phyloP scores from a whole-genome alignment of 2,113 vertebrate genomes.

The Ameiurus melas region DNA sequence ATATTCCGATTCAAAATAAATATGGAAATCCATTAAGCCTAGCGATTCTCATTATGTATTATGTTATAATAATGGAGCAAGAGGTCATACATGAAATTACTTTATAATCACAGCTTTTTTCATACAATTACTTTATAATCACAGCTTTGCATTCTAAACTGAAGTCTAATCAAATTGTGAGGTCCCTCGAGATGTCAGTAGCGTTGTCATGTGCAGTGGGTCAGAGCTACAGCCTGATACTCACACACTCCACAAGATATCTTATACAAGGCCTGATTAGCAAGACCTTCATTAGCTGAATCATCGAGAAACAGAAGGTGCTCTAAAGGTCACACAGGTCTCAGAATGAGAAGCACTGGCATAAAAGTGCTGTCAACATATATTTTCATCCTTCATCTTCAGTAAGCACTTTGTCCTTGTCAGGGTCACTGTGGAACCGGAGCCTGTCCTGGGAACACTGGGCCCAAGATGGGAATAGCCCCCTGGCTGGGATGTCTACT shows the following conservation, averaged over 20 bases:
- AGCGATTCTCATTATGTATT: neutral
- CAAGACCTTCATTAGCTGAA: neutral
- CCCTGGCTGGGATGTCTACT: neutral
- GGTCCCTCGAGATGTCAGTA: neutral
- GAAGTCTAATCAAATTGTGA: neutral
- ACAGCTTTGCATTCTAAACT: neutral
- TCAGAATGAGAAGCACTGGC: neutral
- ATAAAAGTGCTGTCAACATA: neutral
- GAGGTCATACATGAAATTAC: neutral
- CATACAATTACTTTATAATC: neutral
- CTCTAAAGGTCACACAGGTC: neutral
- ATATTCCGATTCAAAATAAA: neutral
- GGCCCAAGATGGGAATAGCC: neutral
- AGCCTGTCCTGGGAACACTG: conserved; percentile 10
- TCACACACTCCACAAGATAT: neutral
- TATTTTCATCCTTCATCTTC: neutral
- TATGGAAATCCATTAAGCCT: neutral
- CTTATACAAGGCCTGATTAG: neutral
- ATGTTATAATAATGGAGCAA: neutral
- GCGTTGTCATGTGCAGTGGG: neutral
- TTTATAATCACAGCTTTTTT: neutral
- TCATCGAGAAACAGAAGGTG: neutral
- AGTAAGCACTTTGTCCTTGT: neutral
- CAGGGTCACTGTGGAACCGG: neutral
- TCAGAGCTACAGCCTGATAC: neutral